A percentile compares a stretch with the other conserved stretches of the same genome.
Conservation (phyloP, 2,113 vertebrate genomes). For the Chaetodon auriga region DNA sequence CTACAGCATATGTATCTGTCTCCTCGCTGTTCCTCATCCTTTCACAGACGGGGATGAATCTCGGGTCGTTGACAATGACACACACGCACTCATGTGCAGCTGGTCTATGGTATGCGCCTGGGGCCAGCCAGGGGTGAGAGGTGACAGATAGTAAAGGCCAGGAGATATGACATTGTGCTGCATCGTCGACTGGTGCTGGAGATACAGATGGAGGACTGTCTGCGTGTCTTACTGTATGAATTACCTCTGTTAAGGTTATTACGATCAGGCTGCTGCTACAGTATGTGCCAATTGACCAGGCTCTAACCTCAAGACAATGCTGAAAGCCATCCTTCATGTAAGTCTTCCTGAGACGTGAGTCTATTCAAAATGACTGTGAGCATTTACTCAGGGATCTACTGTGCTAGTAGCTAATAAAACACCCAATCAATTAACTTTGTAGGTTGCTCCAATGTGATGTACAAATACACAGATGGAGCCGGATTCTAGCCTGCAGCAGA, state of each 20-base stretch:
- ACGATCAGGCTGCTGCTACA: constrained; percentile 20
- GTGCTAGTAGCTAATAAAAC: constrained; percentile 27
- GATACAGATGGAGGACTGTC: constrained; percentile 35
- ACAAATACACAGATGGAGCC: constrained; percentile 11
- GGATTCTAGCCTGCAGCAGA: constrained; percentile 7
- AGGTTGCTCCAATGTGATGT: constrained; percentile 22
- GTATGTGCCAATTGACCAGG: constrained; percentile 42
- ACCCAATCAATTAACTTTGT: constrained; percentile 23
- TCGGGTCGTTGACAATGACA: constrained; percentile 57
- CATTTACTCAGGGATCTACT: constrained; percentile 15
- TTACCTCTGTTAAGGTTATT: constrained; percentile 61
- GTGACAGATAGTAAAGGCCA: constrained; percentile 51
- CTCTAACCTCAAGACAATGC: constrained; percentile 44
- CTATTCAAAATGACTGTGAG: constrained; percentile 17
- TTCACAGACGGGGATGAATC: constrained; percentile 64
- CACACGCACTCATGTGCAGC: constrained; percentile 8
- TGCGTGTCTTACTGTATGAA: constrained; percentile 50
- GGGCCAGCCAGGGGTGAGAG: constrained; percentile 55
- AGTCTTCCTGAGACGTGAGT: constrained; percentile 11
- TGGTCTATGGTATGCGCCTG: constrained; percentile 6
- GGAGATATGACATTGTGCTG: constrained; percentile 46
- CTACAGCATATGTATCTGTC: constrained; percentile 61
- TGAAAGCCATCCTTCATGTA: constrained; percentile 36
- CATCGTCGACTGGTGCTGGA: constrained; percentile 9
- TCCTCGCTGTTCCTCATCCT: constrained; percentile 61